phyloP scores from a whole-genome alignment of 2,797 vertebrate genomes.

The Coranthus polyacanthus region DNA sequence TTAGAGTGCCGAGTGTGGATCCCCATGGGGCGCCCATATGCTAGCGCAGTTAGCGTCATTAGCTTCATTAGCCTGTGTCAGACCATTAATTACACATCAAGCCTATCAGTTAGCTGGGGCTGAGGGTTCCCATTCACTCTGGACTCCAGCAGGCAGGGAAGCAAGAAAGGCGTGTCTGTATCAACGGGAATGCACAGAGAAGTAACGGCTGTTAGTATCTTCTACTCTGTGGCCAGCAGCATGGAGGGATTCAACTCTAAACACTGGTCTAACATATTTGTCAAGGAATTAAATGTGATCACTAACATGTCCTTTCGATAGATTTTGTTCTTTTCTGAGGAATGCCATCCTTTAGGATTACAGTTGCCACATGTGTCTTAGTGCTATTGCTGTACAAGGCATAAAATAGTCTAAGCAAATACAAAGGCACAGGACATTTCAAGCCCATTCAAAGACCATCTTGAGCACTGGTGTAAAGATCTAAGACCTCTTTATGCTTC shows the following conservation, averaged over 20 bases:
- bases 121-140: conserved; percentile 45
- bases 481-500: no score
- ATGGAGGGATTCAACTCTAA: neutral
- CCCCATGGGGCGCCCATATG: conserved; percentile 80
- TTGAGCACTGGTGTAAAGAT: no score
- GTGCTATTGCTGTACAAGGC: no score
- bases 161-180: conserved; percentile 10
- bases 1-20: conserved; percentile 75
- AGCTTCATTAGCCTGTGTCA: conserved; percentile 82
- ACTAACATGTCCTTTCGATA: no score
- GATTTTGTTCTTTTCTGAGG: no score
- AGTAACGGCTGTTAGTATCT: neutral
- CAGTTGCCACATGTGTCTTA: no score
- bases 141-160: conserved; percentile 34
- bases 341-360: no score
- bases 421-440: no score
- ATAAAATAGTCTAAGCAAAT: no score
- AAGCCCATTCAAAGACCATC: no score
- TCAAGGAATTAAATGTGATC: neutral
- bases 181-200: neutral
- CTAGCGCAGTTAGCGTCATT: conserved; percentile 81
- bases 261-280: neutral
- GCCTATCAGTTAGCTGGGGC: conserved; percentile 72
- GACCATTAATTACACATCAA: conserved; percentile 83
- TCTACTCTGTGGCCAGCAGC: conserved; percentile 5